Evolutionary conservation across 2,888 invertebrate genomes (phyloP).

Genomic region (Stenolophus ochropezus): DNA sequence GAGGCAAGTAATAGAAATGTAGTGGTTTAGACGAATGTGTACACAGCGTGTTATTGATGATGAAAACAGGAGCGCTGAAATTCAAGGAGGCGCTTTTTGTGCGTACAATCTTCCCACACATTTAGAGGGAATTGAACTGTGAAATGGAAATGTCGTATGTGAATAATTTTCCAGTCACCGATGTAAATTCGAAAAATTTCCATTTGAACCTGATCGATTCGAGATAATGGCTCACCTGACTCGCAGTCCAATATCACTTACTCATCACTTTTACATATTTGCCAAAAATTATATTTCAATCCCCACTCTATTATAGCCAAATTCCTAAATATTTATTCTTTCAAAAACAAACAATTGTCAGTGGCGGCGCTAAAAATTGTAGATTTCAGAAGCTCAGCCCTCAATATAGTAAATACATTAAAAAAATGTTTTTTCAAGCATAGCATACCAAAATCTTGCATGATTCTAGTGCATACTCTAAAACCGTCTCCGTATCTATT

Average conservation of each 20-base stretch:
- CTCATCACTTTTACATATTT: slow-evolving; percentile 28
- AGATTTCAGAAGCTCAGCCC: too few species aligned
- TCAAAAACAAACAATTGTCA: not conserved
- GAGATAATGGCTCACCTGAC: slow-evolving; percentile 55
- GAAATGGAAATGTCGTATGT: slow-evolving; percentile 60
- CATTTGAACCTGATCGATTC: slow-evolving; percentile 57
- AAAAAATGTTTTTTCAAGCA: too few species aligned
- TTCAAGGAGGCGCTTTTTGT: slow-evolving; percentile 54
- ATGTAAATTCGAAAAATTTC: slow-evolving; percentile 59
- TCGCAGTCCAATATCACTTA: not conserved
- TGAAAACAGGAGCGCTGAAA: slow-evolving; percentile 55
- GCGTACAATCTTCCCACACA: slow-evolving; percentile 59
- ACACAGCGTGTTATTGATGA: slow-evolving; percentile 52
- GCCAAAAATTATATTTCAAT: slow-evolving; percentile 14
- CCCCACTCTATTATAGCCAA: not conserved
- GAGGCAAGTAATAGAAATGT: slow-evolving; percentile 1
- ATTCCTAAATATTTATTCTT: not conserved
- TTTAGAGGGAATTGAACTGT: slow-evolving; percentile 60
- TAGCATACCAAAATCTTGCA: too few species aligned
- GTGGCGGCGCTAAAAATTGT: too few species aligned
- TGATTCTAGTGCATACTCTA: too few species aligned
- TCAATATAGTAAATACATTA: too few species aligned
- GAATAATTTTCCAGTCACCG: slow-evolving; percentile 58
- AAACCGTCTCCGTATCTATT: too few species aligned
- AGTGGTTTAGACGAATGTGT: not conserved